Evolutionary conservation across 1,140 invertebrate species (phyloP), one percentile per base, ranked within the genome.

Genomic region (Pseudomyrmex gracilis): DNA sequence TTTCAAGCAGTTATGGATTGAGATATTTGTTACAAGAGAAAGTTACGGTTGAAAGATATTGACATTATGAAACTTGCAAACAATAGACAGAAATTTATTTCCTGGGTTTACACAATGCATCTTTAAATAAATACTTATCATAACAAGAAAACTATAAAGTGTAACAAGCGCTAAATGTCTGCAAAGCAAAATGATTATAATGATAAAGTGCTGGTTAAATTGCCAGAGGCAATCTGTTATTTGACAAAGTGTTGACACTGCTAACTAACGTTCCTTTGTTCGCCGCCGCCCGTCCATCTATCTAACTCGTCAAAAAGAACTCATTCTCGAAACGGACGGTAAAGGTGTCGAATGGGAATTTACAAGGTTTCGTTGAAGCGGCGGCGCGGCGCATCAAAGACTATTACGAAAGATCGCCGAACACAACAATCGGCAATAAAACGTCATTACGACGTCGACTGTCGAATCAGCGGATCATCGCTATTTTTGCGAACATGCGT

Each of bases 401-500:
- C 82, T 82, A 70, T 34, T 58, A 22, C 64, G 47, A 60, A 71
- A 64, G 34, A 85, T 82, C 63, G 68, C 47, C 55, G 53, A n/a
- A 53, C 15, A 49, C 3, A 20, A 60, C 51, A 49, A 67, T 73
- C 47, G 20, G 5, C 74, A 64, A 87, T 88, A 82, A 84, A 88
- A 70, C 57, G 70, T 73, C 58, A 84, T 88, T 87, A 84, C 57
- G 24, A 64, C 57, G 68, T 43, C n/a, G 47, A 49, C 71, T 51
- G 61, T 51, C 49, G 45, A 20, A 49, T 34, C 47, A 22, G 82
- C 83, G 47, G 73, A 88, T 88, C 78, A 82, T 83, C 83, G 67
- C 24, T 51, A 73, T 82, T 34, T 34, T 84, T 55, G 82, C 57
- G 68, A 87, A 84, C 68, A 70, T 49, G 86, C 86, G 87, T 88